Percentiles rank a stretch among this genome's conserved stretches.
These are phyloP conservation scores for Falco punctatus DNA, from an alignment of 2,113 vertebrate species.

Conservation along the genomic window DNA sequence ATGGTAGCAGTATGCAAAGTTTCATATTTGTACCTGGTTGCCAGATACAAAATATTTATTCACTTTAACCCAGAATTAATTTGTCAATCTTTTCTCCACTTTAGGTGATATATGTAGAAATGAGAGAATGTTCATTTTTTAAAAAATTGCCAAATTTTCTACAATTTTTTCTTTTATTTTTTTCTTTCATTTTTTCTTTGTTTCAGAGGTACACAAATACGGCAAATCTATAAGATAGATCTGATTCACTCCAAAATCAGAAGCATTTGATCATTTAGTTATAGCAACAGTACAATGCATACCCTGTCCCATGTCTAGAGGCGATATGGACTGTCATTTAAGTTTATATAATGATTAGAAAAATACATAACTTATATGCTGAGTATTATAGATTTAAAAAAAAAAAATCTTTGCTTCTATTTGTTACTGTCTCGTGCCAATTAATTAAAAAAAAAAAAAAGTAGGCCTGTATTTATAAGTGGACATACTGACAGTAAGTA, in stretches of 20 bases:
- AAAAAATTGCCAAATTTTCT: too few relatives aligned
- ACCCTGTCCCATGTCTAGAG: background rate
- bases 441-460: background rate
- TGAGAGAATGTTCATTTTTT: background rate
- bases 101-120: background rate
- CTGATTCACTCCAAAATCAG: background rate
- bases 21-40: background rate
- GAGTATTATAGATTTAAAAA: background rate
- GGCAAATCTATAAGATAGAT: background rate
- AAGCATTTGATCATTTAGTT: background rate
- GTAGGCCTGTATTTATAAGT: background rate
- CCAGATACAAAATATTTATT: background rate
- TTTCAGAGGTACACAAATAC: background rate
- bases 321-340: background rate
- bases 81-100: background rate
- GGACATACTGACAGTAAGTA: background rate
- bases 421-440: background rate
- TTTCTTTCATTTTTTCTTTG: background rate
- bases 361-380: background rate
- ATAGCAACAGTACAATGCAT: background rate
- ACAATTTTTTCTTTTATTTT: background rate
- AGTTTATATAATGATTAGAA: background rate
- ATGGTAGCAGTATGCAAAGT: background rate
- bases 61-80: background rate
- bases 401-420: background rate